Conservation (phyloP, 23 tunicate species). For the Trididemnum clinides region DNA sequence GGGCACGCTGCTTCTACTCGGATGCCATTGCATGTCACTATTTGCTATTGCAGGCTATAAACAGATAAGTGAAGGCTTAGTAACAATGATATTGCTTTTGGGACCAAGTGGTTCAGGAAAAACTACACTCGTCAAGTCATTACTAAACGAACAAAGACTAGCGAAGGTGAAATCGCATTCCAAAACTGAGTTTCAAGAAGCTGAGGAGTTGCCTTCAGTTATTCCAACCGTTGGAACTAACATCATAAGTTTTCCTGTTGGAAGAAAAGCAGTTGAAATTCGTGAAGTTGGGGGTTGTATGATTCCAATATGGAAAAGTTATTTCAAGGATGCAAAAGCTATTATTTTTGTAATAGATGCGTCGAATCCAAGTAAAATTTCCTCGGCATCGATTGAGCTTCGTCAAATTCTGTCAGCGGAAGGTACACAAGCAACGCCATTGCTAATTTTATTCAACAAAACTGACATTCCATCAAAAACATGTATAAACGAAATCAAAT, state of each 20-base stretch:
- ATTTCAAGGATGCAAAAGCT: slow-evolving; percentile 50
- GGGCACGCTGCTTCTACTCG: too few species aligned
- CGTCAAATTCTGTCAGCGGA: slow-evolving; percentile 11
- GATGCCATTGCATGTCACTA: too few species aligned
- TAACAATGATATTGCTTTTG: slow-evolving; percentile 53
- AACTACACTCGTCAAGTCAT: slow-evolving; percentile 47
- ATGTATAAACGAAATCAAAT: slow-evolving; percentile 49
- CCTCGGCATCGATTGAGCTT: slow-evolving; percentile 25
- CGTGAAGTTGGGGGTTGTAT: slow-evolving; percentile 87
- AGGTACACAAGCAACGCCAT: slow-evolving; percentile 24
- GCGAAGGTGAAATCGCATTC: slow-evolving; percentile 13
- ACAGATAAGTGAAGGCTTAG: too few species aligned
- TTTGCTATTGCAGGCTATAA: too few species aligned
- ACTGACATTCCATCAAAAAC: slow-evolving; percentile 40
- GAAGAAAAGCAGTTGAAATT: slow-evolving; percentile 27
- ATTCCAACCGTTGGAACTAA: slow-evolving; percentile 85
- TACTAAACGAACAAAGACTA: not conserved
- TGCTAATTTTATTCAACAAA: slow-evolving; percentile 69
- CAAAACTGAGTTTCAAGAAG: not conserved
- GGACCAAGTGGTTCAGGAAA: slow-evolving; percentile 74
- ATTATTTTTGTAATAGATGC: slow-evolving; percentile 70
- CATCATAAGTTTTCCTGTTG: slow-evolving; percentile 20
- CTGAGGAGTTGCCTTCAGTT: slow-evolving; percentile 47
- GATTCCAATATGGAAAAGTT: slow-evolving; percentile 88
- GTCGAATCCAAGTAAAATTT: slow-evolving; percentile 53